Base-by-base conservation (phyloP, 2,797 vertebrate genomes). In the Danionella dracula region DNA sequence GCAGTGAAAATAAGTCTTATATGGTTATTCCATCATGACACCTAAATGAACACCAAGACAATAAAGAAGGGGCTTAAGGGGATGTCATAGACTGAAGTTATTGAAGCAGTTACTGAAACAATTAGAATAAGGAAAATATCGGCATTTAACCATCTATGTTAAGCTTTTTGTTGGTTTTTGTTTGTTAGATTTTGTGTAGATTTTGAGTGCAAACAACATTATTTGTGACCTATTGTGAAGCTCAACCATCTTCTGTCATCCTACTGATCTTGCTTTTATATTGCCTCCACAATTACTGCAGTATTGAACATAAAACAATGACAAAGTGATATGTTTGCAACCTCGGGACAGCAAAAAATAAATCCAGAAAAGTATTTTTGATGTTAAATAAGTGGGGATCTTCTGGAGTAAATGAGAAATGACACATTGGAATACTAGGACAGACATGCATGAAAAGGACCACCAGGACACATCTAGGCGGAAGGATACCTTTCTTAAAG, bases 401-500 rank as follows among this genome's bases (percentile, higher is more conserved):
- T 27, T 49, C 37, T 4, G 5, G 42, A 59, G 34, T 49, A 20
- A 12, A 64, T 15, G 9, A 32, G 37, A 23, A 0, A 2, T 4
- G 41, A 38, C 34, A 41, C 9, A 21, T 44, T 1, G 8, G 10
- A 41, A 46, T 20, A 20, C 37, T 15, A 34, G 29, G 15, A 49
- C 29, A 12, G 11, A 48, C 44, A 57, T 72, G 63, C 31, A 21
- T 41, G 21, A 48, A 4, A 6, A 13, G 44, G 20, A 34, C 4
- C 29, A 48, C 54, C 8, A 56, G 37, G 44, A 71, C 17, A 70
- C 11, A 48, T 50, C 46, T 46, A 41, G 42, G 34, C 4, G 5
- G 51, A 75, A 27, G 67, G 40, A 48, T 95, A 99, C 97, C 95
- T 99, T 99, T 88, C 96, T 90, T 74, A 99, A 82, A 0, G 95